Evolutionary conservation across 1,140 invertebrate genomes (phyloP).

Genomic region (Caenorhabditis briggsae): DNA sequence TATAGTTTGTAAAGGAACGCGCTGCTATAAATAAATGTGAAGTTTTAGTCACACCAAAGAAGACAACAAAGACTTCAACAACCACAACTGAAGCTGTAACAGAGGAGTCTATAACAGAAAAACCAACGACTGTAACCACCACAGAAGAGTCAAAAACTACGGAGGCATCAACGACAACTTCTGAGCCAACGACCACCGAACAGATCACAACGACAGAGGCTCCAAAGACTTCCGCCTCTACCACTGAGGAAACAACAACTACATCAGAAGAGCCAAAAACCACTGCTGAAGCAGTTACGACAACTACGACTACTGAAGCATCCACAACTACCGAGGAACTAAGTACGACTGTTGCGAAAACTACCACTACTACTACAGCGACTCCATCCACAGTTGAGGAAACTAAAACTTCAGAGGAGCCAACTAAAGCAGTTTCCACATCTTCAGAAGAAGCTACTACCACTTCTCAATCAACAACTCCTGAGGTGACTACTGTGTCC

Average conservation of each 20-base stretch:
- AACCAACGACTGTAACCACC: not conserved
- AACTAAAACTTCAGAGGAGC: not conserved
- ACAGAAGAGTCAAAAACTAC: constrained; percentile 1
- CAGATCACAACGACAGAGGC: not conserved
- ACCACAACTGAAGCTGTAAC: constrained; percentile 15
- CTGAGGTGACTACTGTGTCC: not conserved
- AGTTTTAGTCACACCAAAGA: not conserved
- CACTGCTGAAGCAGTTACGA: not conserved
- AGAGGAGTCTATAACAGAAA: constrained; percentile 20
- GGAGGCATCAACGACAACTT: not conserved
- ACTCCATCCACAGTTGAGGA: not conserved
- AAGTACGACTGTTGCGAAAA: not conserved
- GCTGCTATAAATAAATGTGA: not conserved
- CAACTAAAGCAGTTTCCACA: not conserved
- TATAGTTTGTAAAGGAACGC: not conserved
- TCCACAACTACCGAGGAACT: not conserved
- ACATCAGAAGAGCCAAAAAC: not conserved
- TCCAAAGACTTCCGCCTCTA: not conserved
- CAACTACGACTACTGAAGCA: not conserved
- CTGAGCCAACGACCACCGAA: not conserved
- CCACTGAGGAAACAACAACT: not conserved
- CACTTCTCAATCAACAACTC: not conserved
- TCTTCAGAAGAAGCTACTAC: not conserved
- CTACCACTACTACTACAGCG: constrained; percentile 2
- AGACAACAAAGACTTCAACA: not conserved